These are phyloP conservation scores for Drosophila bunnanda DNA, from an alignment of 2,888 invertebrate species.

Conservation along the genomic window DNA sequence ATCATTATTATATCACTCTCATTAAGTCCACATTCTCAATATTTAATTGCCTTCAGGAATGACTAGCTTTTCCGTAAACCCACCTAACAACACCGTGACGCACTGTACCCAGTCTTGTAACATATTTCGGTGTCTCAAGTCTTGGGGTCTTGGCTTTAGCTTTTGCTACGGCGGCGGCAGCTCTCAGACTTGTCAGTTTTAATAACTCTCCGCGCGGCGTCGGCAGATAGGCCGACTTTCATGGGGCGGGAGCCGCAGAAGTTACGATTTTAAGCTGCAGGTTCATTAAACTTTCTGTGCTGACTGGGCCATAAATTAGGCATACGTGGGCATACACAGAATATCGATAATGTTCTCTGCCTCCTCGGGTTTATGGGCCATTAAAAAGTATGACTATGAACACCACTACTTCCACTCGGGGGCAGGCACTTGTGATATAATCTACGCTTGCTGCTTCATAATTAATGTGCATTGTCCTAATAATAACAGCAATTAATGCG, in stretches of 20 bases:
- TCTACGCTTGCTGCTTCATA: slow-evolving; percentile 56
- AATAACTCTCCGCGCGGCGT: slow-evolving; percentile 29
- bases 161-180: slow-evolving; percentile 18
- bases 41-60: background rate
- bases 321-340: slow-evolving; percentile 14
- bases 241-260: slow-evolving; percentile 37
- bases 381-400: slow-evolving; percentile 47
- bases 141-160: slow-evolving; percentile 11
- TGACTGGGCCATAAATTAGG: slow-evolving; percentile 48
- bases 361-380: slow-evolving; percentile 28
- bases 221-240: slow-evolving; percentile 18
- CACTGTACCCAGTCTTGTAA: slow-evolving; percentile 17
- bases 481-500: slow-evolving; percentile 72
- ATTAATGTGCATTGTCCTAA: slow-evolving; percentile 66
- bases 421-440: slow-evolving; percentile 57
- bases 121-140: slow-evolving; percentile 19
- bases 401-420: slow-evolving; percentile 6
- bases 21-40: background rate
- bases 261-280: slow-evolving; percentile 51
- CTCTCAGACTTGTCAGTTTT: slow-evolving; percentile 42
- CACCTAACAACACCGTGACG: slow-evolving; percentile 16
- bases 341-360: slow-evolving; percentile 27
- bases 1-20: slow-evolving; percentile 1
- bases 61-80: slow-evolving; percentile 9
- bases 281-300: slow-evolving; percentile 66